Evolutionary conservation across 2,888 invertebrate genomes (phyloP).

Genomic region (Melieria crassipennis): DNA sequence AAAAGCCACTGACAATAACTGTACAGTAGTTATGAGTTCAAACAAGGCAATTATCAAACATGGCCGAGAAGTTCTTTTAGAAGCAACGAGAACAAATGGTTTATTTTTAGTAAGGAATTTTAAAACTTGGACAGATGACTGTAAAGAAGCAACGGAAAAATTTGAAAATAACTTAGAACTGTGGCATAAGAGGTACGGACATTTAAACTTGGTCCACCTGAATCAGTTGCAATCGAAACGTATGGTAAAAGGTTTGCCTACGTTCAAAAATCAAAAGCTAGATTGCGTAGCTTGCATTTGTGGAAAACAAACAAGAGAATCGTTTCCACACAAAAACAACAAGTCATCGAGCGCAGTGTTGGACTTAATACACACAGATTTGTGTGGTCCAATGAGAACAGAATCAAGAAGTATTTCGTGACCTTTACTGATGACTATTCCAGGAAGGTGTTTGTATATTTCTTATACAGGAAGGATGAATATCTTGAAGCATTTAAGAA

Average conservation of each 20-base stretch:
- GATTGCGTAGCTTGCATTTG: constrained; percentile 25
- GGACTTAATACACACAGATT: no score
- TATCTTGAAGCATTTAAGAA: no score
- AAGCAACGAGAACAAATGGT: background rate
- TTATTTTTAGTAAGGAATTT: background rate
- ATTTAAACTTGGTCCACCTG: constrained; percentile 25
- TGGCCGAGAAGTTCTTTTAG: background rate
- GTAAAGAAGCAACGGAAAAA: background rate
- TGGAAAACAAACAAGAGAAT: constrained; percentile 27
- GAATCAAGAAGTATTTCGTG: constrained; percentile 38
- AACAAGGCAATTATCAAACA: no score
- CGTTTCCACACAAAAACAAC: constrained; percentile 16
- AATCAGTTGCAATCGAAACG: constrained; percentile 16
- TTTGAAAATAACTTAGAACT: constrained; percentile 7
- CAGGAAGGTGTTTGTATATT: no score
- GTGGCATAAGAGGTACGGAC: constrained; percentile 35
- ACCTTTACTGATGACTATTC: constrained; percentile 39
- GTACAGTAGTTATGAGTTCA: no score
- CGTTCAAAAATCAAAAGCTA: constrained; percentile 13
- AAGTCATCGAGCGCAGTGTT: constrained; percentile 24
- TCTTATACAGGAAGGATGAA: no score
- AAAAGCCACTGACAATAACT: no score
- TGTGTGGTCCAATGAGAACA: no score
- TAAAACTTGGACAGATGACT: background rate
- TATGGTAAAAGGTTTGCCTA: constrained; percentile 33